phyloP scores from a whole-genome alignment of 64 coral and sea anemone species.

The Exaiptasia diaphana region DNA sequence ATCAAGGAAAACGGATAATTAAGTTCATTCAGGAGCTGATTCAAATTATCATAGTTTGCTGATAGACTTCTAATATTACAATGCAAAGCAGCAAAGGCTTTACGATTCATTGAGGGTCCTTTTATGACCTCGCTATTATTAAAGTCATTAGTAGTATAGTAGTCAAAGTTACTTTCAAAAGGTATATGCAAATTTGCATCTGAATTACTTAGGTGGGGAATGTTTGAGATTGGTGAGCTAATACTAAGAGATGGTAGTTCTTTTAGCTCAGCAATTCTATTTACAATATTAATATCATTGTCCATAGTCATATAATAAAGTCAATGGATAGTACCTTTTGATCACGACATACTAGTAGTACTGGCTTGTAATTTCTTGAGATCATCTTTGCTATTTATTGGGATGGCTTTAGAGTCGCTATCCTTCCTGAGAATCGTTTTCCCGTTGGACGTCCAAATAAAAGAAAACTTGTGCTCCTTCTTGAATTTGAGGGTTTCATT shows the following conservation, averaged over 20 bases:
- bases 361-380: background rate
- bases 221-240: background rate
- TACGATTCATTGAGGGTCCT: background rate
- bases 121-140: background rate
- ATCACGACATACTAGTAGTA: too few species aligned
- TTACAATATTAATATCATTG: too few species aligned
- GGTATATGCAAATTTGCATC: constrained; percentile 28
- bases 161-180: constrained; percentile 16
- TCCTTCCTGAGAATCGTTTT: background rate
- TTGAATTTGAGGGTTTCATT: background rate
- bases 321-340: too few species aligned
- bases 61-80: constrained; percentile 58
- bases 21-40: constrained; percentile 16
- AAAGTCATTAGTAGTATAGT: constrained; percentile 38
- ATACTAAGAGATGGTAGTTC: too few species aligned
- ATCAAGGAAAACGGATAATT: constrained; percentile 44
- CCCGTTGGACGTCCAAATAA: background rate
- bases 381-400: background rate
- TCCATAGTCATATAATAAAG: too few species aligned
- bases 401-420: background rate
- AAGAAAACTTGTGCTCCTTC: background rate
- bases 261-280: too few species aligned
- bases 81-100: constrained; percentile 49
- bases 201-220: constrained; percentile 5
- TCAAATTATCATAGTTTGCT: constrained; percentile 47